Conservation (phyloP, 2,113 vertebrate genomes). For the Dryoscopus gambensis region DNA sequence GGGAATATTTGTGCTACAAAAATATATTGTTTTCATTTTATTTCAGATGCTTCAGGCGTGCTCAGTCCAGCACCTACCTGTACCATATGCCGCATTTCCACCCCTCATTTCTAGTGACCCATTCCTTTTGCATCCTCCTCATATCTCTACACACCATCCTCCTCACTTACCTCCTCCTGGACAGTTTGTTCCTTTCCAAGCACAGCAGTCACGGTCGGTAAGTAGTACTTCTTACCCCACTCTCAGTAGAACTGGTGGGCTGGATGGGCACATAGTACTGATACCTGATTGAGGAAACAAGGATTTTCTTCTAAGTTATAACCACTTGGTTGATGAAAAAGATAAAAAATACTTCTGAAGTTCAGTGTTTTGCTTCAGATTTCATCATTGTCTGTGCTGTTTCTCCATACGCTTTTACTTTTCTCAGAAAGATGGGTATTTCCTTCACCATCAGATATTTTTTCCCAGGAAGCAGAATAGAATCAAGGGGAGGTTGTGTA, state of each 20-base stretch:
- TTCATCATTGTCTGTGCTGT: neutral
- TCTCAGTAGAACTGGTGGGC: neutral
- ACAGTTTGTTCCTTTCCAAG: conserved; percentile 95
- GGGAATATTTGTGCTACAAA: neutral
- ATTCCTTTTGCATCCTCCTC: conserved; percentile 91
- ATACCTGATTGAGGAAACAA: neutral
- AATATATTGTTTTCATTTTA: neutral
- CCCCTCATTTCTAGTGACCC: conserved; percentile 93
- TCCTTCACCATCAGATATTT: neutral
- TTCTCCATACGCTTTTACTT: neutral
- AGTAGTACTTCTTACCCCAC: conserved; percentile 45
- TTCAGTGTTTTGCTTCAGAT: neutral
- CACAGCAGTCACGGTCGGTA: conserved; percentile 94
- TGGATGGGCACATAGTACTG: neutral
- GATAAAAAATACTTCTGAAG: neutral
- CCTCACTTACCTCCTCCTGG: conserved; percentile 88
- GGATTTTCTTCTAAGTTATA: neutral
- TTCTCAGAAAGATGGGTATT: neutral
- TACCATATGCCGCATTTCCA: conserved; percentile 93
- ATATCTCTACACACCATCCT: conserved; percentile 87
- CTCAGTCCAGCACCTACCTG: conserved; percentile 94
- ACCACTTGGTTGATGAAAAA: neutral
- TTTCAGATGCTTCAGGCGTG: conserved; percentile 94
- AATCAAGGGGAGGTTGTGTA: neutral
- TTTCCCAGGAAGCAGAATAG: neutral